Conservation (phyloP, 2,888 invertebrate species). For the Tetramorium bicarinatum region DNA sequence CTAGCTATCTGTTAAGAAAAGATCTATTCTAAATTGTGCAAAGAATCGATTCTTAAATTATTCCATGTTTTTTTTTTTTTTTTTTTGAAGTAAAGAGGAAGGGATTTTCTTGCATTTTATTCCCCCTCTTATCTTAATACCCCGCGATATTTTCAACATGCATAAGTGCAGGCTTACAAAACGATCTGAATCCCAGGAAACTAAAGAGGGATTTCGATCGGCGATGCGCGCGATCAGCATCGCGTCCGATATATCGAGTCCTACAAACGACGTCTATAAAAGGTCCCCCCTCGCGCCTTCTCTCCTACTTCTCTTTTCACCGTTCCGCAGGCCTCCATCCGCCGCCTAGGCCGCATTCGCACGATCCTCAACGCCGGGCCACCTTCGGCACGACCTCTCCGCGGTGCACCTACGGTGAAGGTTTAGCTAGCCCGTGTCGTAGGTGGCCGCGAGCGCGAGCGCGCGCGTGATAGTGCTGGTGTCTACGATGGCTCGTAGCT, state of each 20-base stretch:
- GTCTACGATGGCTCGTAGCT: constrained; percentile 39
- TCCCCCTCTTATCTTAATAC: not conserved
- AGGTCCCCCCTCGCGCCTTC: constrained; percentile 59
- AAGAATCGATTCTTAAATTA: not conserved
- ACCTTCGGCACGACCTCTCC: constrained; percentile 85
- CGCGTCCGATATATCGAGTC: constrained; percentile 75
- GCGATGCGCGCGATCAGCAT: constrained; percentile 63
- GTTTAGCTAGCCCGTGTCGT: constrained; percentile 72
- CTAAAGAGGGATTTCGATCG: constrained; percentile 41
- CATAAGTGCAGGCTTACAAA: not conserved
- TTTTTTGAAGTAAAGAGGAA: not conserved
- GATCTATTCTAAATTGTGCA: not conserved
- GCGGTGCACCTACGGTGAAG: constrained; percentile 76
- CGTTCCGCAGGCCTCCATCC: constrained; percentile 63
- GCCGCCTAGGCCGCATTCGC: constrained; percentile 80
- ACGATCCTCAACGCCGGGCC: constrained; percentile 84
- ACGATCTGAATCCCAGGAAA: constrained; percentile 5
- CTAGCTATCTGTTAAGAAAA: not conserved
- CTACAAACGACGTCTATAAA: constrained; percentile 76
- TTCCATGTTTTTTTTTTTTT: not conserved
- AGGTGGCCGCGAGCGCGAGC: constrained; percentile 66
- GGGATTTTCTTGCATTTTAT: not conserved
- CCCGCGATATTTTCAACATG: not conserved
- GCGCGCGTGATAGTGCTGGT: constrained; percentile 39
- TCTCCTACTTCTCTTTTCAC: constrained; percentile 66